These are phyloP conservation scores for Cataglyphis albicans DNA, from an alignment of 2,888 invertebrate species.

Conservation along the genomic window DNA sequence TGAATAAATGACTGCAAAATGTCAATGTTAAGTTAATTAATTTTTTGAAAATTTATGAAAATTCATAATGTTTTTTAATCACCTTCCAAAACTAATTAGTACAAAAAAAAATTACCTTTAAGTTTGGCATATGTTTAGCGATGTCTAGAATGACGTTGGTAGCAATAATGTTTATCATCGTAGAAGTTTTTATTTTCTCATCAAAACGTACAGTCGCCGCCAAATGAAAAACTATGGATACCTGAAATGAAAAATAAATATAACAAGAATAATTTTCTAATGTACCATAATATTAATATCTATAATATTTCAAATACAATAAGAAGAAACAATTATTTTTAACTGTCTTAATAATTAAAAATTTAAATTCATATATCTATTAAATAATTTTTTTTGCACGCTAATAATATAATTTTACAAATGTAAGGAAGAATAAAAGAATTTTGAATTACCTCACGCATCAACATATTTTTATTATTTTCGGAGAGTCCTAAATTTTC, in stretches of 20 bases:
- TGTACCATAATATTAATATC: background rate
- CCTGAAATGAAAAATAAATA: constrained; percentile 64
- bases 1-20: constrained; percentile 83
- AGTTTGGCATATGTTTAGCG: constrained; percentile 89
- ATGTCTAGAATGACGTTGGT: constrained; percentile 89
- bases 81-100: background rate
- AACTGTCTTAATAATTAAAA: background rate
- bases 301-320: background rate
- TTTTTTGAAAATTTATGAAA: background rate
- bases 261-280: background rate
- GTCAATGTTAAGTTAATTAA: too few relatives aligned
- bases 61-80: background rate
- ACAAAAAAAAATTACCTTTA: constrained; percentile 87
- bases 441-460: constrained; percentile 86
- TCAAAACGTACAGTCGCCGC: constrained; percentile 93
- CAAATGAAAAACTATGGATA: constrained; percentile 89
- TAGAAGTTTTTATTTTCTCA: constrained; percentile 90
- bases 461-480: constrained; percentile 86
- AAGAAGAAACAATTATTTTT: background rate
- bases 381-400: background rate
- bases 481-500: constrained; percentile 87
- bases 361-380: background rate
- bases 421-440: background rate
- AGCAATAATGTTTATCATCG: constrained; percentile 90
- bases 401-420: background rate